Evolutionary conservation across 2,797 vertebrate genomes (phyloP), one percentile per base, ranked within the genome.

Genomic region (Chaetophractus vellerosus): DNA sequence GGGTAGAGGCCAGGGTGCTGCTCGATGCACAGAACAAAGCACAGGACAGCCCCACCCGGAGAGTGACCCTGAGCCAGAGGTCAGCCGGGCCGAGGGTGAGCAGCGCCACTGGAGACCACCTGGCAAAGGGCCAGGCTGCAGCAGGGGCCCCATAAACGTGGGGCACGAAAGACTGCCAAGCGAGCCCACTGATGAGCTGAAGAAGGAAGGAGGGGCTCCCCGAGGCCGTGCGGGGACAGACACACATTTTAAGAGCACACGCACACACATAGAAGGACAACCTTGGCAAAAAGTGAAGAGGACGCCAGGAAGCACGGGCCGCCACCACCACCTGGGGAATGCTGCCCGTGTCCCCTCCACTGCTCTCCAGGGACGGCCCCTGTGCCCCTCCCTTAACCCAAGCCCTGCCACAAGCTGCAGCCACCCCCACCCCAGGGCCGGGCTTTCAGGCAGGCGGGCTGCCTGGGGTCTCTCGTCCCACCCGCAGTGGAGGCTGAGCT

Each of bases 381-480:
- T 38, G 57, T 1, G 0, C 11, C 31, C 12, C 23, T 0, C 19
- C 45, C 50, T 59, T 23, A 4, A 16, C 71, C 52, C 92, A 31
- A 11, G 23, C 10, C 52, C 59, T 4, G 0, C 24, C 14, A 4
- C 2, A 9, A 8, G 36, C 38, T 1, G 23, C 68, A 38, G 86
- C 52, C 74, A 8, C 45, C 1, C 38, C 26, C 21, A 16, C 10
- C 50, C 16, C 9, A 19, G 1, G 0, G 48, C 78, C 78, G 5
- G 24, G 28, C 55, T 15, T 26, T 4, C 10, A 28, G 26, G n/a
- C 33, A 18, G 15, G 19, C 38, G 38, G 0, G 45, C 28, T 52
- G 1, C 24, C 1, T 2, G 12, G n/a, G 1, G 16, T 15, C 41
- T 0, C n/a, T 14, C 38, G 14, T 2, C 38, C 0, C 0, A 15